Base-by-base conservation (phyloP, 2,888 invertebrate species). In the Slavum lentiscoides region DNA sequence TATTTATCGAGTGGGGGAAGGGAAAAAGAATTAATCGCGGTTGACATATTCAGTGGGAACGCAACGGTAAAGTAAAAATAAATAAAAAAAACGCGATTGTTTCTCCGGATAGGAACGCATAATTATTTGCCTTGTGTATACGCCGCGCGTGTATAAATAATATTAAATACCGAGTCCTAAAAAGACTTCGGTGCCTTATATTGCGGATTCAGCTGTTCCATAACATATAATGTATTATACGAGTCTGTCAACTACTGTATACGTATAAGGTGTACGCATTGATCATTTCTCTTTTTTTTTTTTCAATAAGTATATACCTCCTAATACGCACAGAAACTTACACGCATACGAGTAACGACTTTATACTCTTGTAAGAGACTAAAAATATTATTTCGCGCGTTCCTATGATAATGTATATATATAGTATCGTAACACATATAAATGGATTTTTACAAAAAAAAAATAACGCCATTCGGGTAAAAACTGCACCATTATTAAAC, bases 121-220 rank as follows among this genome's bases (percentile, higher is more conserved):
- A n/a, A n/a, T 74, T 66, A 66, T 69, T 74, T 66, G 39, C 58
- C 23, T 17, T 37, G 37, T 37, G n/a, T 58, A 55, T 23, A 21
- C 53, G 53, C 23, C 11, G 21, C 43, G 37, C 21, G 21, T 37
- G 37, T 37, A 13, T 55, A 37, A 17, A 17, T 68, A 68, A 15
- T 49, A 15, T 62, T 4, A 30, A 30, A 30, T 30, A 37, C 15
- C 21, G 30, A 30, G 30, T 30, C 30, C 30, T 30, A 30, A 30
- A 30, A 30, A 30, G 30, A 30, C 30, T 30, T 30, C 30, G 30
- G 30, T 4, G 30, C 30, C 30, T 30, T 30, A 30, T 30, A 67
- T 76, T 76, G 59, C 68, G 68, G 68, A 68, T 68, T 76, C 43
- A 76, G 58, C 58, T 59, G 67, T 67, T 75, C 39, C 19, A 49